Evolutionary conservation across 35 echinoderm and acorn worm genomes (phyloP), one percentile per base, ranked within the genome.

Genomic region (Hemicentrotus pulcherrimus): DNA sequence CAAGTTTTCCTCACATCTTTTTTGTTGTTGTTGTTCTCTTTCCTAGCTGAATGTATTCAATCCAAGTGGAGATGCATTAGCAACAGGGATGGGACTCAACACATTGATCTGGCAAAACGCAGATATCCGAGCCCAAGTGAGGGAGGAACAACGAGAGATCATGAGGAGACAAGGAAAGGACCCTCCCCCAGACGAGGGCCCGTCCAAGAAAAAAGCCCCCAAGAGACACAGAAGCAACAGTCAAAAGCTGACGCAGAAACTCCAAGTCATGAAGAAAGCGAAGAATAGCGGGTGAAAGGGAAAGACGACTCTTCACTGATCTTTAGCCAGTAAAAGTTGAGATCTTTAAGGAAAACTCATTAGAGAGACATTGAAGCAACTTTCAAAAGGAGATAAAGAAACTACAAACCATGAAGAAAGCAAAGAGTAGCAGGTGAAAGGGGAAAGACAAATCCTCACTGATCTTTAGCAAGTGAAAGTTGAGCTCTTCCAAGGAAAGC

Each of bases 31-130:
- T 65, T 28, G 31, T n/a, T 95, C 58, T 46, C n/a, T 86, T 94
- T 52, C 46, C 15, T 61, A 97, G 97, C 31, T 97, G 47, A 96
- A 96, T 94, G 61, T 94, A 46, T 97, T 97, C 91, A 95, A 47
- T 86, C 86, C 86, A 31, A 86, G 28, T 58, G 95, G 95, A 15
- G 94, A 96, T 91, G 48, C 88, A n/a, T 47, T 97, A 32, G 97
- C 95, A 14, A 94, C 95, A 60, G 97, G 94, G 13, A 97, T 97
- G 97, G 97, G 91, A 15, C 4, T 50, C 22, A 93, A 93, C 48
- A 93, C 48, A n/a, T 47, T 93, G n/a, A 58, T 93, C 16, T 93
- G 91, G 91, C 45, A 93, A 47, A 93, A 93, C n/a, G 46, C 91
- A 4, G 91, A 47, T 16, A 93, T 93, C 48, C 45, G 46, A 58